Evolutionary conservation across 2,888 invertebrate species (phyloP).

Genomic region (Dryadula phaetusa): DNA sequence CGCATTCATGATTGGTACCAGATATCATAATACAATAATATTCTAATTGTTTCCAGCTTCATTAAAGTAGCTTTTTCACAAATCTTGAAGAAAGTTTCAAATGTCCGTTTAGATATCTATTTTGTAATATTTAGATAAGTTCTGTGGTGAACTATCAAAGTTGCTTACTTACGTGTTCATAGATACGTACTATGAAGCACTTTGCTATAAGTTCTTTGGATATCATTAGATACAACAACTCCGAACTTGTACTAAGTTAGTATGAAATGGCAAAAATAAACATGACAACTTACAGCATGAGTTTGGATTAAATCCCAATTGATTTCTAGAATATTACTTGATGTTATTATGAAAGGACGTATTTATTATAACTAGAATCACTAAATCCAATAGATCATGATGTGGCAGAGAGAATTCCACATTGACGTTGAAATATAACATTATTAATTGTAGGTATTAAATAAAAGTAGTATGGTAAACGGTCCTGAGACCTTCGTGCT

Average conservation of each 20-base stretch:
- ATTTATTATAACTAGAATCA: too few relatives aligned
- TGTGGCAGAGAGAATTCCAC: not conserved
- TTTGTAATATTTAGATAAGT: not conserved
- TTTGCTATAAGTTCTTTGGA: not conserved
- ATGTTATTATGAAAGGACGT: not conserved
- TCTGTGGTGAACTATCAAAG: not conserved
- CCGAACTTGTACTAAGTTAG: conserved; percentile 24
- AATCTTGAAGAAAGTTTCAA: too few relatives aligned
- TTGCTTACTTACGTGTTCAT: not conserved
- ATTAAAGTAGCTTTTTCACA: too few relatives aligned
- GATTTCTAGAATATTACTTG: not conserved
- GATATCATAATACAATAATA: too few relatives aligned
- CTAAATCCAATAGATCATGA: too few relatives aligned
- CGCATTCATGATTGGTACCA: too few relatives aligned
- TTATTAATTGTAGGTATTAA: conserved; percentile 5
- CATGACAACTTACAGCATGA: conserved; percentile 18
- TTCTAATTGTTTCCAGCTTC: too few relatives aligned
- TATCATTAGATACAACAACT: conserved; percentile 7
- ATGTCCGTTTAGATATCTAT: not conserved
- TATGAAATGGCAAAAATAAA: conserved; percentile 31
- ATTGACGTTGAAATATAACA: not conserved
- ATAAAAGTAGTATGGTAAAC: conserved; percentile 16
- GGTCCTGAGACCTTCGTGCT: conserved; percentile 24
- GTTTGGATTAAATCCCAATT: conserved; percentile 27
- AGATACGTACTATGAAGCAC: not conserved